Evolutionary conservation across 1,140 invertebrate species (phyloP), one percentile per base, ranked within the genome.

Genomic region (Acromyrmex heyeri): DNA sequence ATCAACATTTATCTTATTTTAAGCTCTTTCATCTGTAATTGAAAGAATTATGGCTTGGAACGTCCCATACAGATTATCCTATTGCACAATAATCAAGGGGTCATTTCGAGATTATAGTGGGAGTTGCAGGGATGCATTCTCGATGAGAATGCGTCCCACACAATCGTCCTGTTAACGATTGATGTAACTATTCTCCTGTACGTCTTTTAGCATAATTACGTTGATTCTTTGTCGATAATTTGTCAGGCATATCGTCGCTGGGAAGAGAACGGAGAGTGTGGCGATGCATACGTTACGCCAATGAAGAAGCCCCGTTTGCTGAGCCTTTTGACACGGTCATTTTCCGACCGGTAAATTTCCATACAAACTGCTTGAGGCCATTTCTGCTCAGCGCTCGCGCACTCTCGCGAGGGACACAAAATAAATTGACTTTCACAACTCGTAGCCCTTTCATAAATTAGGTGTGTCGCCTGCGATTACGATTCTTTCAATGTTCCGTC

Each of bases 271-370:
- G 72, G 85, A 61, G 24, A 73, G 65, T 55, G 72, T n/a, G 65
- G 69, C 44, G 57, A 64, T 24, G 30, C 70, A 76, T 57, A 21
- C 44, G 50, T 79, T 79, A 59, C 64, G 61, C 72, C 72, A 82
- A 77, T 50, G 89, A 90, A 85, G 88, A 81, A 76, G 70, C 78
- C 67, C 75, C 86, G 90, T 93, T 91, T 91, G 70, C 82, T 69
- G 30, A 76, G 89, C 90, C 65, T 91, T 93, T 91, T 87, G 93
- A 92, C 93, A 91, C 90, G 92, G 88, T 93, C 91, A 92, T 93
- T 94, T 94, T 93, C 93, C 93, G 88, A 92, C 93, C 91, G 91
- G 92, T 93, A 92, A 92, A 93, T 94, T 93, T 94, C 92, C 93
- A 94, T 93, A 93, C 91, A 92, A 90, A 88, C 87, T 73, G 87